A percentile compares a stretch with the other conserved stretches of the same genome.
Evolutionary conservation across 2,113 vertebrate genomes (phyloP).

Genomic region (Campylomormyrus tamandua): DNA sequence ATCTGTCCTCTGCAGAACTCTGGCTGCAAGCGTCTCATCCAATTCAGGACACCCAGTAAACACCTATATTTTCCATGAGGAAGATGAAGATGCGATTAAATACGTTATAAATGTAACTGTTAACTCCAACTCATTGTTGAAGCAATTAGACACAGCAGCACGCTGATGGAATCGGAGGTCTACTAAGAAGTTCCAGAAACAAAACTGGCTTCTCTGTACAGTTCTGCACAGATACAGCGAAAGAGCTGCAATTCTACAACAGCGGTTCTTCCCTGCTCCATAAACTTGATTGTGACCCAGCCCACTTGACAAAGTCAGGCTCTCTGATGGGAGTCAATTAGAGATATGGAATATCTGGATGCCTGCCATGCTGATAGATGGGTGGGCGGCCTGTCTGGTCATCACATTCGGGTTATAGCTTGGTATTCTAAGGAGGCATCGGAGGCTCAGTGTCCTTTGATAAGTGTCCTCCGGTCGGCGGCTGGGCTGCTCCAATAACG

Average conservation of each 20-base stretch:
- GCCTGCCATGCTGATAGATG: constrained; percentile 70
- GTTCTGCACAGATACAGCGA: not conserved
- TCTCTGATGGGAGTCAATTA: constrained; percentile 87
- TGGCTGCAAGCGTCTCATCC: not conserved
- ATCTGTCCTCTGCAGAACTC: not conserved
- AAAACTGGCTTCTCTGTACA: not conserved
- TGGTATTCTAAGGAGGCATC: not conserved
- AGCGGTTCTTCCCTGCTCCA: not conserved
- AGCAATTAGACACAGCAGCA: not conserved
- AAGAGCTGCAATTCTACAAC: not conserved
- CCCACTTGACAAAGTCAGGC: constrained; percentile 72
- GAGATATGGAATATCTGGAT: constrained; percentile 76
- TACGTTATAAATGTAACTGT: not conserved
- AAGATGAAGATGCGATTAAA: not conserved
- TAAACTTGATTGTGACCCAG: not conserved
- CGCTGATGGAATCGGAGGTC: not conserved
- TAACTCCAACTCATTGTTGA: not conserved
- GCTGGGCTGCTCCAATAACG: not conserved
- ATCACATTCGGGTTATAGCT: constrained; percentile 40
- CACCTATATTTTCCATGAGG: not conserved
- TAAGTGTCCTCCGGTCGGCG: not conserved
- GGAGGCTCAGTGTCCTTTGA: not conserved
- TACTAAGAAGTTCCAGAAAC: not conserved
- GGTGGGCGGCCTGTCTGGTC: constrained; percentile 70
- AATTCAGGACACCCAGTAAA: not conserved